Conservation (phyloP, 2,113 vertebrate species). For the Tetraodon nigroviridis region DNA sequence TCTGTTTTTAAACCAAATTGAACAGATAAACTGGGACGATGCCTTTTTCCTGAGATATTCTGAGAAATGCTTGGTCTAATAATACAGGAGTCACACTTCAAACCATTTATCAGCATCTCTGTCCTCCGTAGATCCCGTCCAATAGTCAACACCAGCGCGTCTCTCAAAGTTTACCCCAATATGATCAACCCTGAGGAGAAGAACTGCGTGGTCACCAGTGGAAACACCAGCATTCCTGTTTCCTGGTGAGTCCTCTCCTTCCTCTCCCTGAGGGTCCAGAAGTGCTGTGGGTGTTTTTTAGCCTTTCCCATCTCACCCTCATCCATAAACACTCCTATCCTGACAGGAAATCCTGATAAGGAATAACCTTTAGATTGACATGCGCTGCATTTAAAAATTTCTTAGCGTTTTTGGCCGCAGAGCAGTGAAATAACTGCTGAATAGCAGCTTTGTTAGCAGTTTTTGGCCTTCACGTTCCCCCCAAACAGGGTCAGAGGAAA, state of each 20-base stretch:
- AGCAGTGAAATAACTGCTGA: slow-evolving; percentile 36
- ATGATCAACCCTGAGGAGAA: slow-evolving; percentile 94
- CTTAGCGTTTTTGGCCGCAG: slow-evolving; percentile 15
- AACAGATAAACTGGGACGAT: no score
- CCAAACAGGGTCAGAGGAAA: slow-evolving; percentile 52
- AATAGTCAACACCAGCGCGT: slow-evolving; percentile 81
- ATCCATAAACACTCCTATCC: slow-evolving; percentile 27
- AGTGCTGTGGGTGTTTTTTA: slow-evolving; percentile 15
- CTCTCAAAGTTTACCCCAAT: slow-evolving; percentile 77
- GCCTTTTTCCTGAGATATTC: no score
- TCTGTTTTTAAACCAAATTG: slow-evolving; percentile 44
- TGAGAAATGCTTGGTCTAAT: background rate
- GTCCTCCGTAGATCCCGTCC: slow-evolving; percentile 77
- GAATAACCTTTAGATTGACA: slow-evolving; percentile 22
- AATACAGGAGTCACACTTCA: background rate
- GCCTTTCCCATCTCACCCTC: slow-evolving; percentile 17
- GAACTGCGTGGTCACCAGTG: slow-evolving; percentile 69
- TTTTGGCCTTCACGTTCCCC: slow-evolving; percentile 37
- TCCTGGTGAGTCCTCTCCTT: slow-evolving; percentile 77
- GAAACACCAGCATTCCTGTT: slow-evolving; percentile 70
- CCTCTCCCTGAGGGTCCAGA: background rate
- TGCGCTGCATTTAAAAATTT: slow-evolving; percentile 23
- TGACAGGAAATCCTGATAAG: slow-evolving; percentile 49
- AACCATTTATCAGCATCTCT: background rate
- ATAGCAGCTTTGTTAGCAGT: slow-evolving; percentile 54